Evolutionary conservation across 2,797 vertebrate species (phyloP), one percentile per base, ranked within the genome.

Genomic region (Trachurus trachurus): DNA sequence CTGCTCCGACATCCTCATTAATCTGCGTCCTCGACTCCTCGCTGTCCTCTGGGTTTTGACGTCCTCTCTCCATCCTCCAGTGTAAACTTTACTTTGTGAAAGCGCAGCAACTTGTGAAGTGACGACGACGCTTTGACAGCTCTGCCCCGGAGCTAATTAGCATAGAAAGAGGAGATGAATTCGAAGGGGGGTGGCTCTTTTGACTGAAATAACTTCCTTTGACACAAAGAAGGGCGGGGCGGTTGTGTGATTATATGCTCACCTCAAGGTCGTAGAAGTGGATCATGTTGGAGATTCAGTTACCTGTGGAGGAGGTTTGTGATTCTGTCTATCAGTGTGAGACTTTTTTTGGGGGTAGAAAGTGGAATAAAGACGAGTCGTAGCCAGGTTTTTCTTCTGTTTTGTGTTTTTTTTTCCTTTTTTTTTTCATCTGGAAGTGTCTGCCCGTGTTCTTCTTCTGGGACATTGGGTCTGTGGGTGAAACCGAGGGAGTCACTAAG

Each of bases 61-160:
- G n/a, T 70, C 68, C 52, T 54, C 52, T 54, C 40, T 80, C 53
- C 34, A 9, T 66, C 60, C 72, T 79, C 59, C 21, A 8, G 49
- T 57, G 26, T 59, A 71, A 78, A 68, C 69, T 65, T 69, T 22
- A 53, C 26, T 83, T 84, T 67, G 8, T 72, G 57, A 65, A 58
- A 74, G 60, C 11, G 13, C 74, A 53, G 74, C 82, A 64, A 40
- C 66, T 85, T 62, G 61, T 56, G 47, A 78, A 50, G 59, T n/a
- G 26, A n/a, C n/a, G n/a, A n/a, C n/a, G 66, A 62, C 9, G 54
- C 75, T 71, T 53, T 72, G 81, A 71, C 84, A 75, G 77, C 31
- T 74, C 54, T 69, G 74, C 77, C 74, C 66, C 57, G 58, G n/a
- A 69, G 73, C 49, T 67, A 74, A 88, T 85, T 63, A 81, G 63